Evolutionary conservation across 2,797 vertebrate species (phyloP), one percentile per base, ranked within the genome.

Genomic region (Scolopax bukidnonensis): DNA sequence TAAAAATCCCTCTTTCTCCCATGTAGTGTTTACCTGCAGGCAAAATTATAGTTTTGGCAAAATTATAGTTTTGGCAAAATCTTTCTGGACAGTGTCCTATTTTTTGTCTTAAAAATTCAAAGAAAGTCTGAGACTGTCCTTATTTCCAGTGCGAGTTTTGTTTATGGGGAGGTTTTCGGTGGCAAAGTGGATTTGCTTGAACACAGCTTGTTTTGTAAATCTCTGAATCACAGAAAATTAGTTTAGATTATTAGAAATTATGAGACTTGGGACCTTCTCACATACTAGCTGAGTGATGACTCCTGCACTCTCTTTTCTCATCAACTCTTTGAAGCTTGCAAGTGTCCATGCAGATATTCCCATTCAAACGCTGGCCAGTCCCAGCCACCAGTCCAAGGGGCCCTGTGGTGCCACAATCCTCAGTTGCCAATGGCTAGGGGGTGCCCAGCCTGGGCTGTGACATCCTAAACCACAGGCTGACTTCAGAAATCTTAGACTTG

Each of bases 261-360:
- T 19, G 20, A 74, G 51, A 60, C 16, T 24, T 65, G 33, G 38
- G 53, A 74, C 12, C 9, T 82, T 70, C 48, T 90, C 30, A n/a
- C 17, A 17, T 11, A 16, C n/a, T 0, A 1, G 27, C 24, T 53
- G 23, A 3, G 2, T 53, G 51, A 48, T 53, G 15, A 23, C 25
- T 84, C 69, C 54, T 54, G 64, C 81, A 45, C 11, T 67, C 13
- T 56, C 36, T 75, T 75, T 65, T 41, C 80, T 75, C 30, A 8
- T 38, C 67, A 67, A 50, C 13, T 64, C 32, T 27, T 59, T 81
- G 36, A 81, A 76, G 57, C 54, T 60, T 91, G 50, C 57, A 64
- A 77, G 77, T 50, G 13, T 33, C 70, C 24, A 17, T 5, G 21
- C 36, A 70, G 76, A 48, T 40, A 56, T 84, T 63, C 16, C 50